phyloP scores from a whole-genome alignment of 1,140 invertebrate genomes.

The Leptopilina boulardi region DNA sequence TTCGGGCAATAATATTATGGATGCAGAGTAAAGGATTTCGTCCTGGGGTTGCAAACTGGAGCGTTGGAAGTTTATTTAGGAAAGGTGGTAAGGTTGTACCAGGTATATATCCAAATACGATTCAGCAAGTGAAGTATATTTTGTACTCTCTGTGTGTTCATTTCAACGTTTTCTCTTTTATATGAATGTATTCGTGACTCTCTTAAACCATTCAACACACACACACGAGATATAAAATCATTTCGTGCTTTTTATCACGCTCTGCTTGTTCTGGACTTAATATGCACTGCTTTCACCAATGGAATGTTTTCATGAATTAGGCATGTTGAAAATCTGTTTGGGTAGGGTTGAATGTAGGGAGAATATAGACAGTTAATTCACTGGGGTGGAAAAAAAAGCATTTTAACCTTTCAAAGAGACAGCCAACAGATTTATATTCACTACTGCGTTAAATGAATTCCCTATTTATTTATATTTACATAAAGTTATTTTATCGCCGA shows the following conservation, averaged over 20 bases:
- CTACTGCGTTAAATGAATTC: background rate
- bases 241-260: conserved; percentile 30
- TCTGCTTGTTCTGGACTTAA: conserved; percentile 29
- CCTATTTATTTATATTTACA: background rate
- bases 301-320: conserved; percentile 30
- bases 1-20: conserved; percentile 49
- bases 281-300: conserved; percentile 23
- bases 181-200: background rate
- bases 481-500: background rate
- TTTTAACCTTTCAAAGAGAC: background rate
- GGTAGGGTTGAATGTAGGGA: background rate
- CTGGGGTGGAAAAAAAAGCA: background rate
- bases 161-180: background rate
- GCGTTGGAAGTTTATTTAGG: conserved; percentile 35
- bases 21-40: conserved; percentile 29
- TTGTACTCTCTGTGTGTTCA: conserved; percentile 19
- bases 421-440: background rate
- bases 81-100: conserved; percentile 32
- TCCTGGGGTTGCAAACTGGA: conserved; percentile 15
- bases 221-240: conserved; percentile 28
- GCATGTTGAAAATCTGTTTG: conserved; percentile 9
- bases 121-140: background rate
- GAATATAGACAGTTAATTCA: conserved; percentile 15
- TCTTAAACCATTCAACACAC: conserved; percentile 20
- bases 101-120: background rate